Evolutionary conservation across 2,797 vertebrate species (phyloP).

Genomic region (Phataginus tetradactyla): DNA sequence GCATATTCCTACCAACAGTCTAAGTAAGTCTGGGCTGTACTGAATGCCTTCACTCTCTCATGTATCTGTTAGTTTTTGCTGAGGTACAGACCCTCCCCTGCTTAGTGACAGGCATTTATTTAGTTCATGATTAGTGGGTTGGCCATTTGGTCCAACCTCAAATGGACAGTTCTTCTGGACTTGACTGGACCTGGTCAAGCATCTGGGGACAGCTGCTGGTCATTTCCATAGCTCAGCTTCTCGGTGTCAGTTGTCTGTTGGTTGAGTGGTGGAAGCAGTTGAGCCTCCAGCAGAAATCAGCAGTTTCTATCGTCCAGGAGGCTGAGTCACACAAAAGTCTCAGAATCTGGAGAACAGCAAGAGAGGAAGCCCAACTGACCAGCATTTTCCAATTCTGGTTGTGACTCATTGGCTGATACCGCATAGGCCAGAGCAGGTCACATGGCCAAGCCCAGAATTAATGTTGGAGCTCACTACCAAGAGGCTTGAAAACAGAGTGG

Average conservation of each 20-base stretch:
- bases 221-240: not conserved
- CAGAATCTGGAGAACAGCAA: not conserved
- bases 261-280: not conserved
- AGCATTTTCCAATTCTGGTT: not conserved
- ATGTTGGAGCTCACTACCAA: not conserved
- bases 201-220: not conserved
- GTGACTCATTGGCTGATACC: not conserved
- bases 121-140: not conserved
- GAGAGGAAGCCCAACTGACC: not conserved
- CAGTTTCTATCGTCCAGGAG: not conserved
- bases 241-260: not conserved
- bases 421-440: not conserved
- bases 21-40: slow-evolving; percentile 90
- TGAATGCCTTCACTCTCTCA: not conserved
- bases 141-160: not conserved
- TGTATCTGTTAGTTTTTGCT: not conserved
- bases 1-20: slow-evolving; percentile 97
- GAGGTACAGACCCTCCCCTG: not conserved
- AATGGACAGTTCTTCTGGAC: not conserved
- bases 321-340: not conserved
- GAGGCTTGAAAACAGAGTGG: not conserved
- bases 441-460: not conserved
- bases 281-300: too few species aligned
- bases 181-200: not conserved
- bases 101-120: not conserved